These are phyloP conservation scores for Acanthoscelides obtectus DNA, from an alignment of 2,888 invertebrate species.

Conservation along the genomic window DNA sequence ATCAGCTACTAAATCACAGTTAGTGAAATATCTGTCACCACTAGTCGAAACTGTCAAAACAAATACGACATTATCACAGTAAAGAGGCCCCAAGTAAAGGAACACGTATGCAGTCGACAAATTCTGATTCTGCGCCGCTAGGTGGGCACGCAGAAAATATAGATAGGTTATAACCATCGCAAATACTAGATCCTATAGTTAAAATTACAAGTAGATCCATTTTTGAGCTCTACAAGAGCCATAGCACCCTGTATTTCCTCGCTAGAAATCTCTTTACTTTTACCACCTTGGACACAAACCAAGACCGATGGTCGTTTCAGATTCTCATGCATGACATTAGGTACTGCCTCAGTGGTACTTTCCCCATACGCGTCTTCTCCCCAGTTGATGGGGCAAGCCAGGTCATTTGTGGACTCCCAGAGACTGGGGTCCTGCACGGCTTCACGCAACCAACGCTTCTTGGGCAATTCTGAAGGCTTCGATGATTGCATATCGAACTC, in stretches of 20 bases:
- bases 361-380: conserved; percentile 32
- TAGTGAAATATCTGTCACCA: too few species aligned
- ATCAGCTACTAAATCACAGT: too few species aligned
- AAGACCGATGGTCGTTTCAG: conserved; percentile 54
- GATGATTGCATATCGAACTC: conserved; percentile 25
- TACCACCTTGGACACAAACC: conserved; percentile 47
- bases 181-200: conserved; percentile 34
- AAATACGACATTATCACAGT: too few species aligned
- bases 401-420: conserved; percentile 45
- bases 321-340: conserved; percentile 38
- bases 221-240: conserved; percentile 57
- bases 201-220: conserved; percentile 31
- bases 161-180: too few species aligned
- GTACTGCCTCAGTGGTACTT: conserved; percentile 7
- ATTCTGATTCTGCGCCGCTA: too few species aligned
- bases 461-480: conserved; percentile 44
- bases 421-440: conserved; percentile 43
- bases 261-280: conserved; percentile 39
- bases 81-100: too few species aligned
- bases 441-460: conserved; percentile 58
- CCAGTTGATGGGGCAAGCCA: conserved; percentile 54
- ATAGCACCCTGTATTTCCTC: conserved; percentile 57
- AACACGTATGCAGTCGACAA: too few species aligned
- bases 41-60: too few species aligned
- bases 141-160: too few species aligned